Evolutionary conservation across 2,888 invertebrate species (phyloP).

Genomic region (Gari tellinella): DNA sequence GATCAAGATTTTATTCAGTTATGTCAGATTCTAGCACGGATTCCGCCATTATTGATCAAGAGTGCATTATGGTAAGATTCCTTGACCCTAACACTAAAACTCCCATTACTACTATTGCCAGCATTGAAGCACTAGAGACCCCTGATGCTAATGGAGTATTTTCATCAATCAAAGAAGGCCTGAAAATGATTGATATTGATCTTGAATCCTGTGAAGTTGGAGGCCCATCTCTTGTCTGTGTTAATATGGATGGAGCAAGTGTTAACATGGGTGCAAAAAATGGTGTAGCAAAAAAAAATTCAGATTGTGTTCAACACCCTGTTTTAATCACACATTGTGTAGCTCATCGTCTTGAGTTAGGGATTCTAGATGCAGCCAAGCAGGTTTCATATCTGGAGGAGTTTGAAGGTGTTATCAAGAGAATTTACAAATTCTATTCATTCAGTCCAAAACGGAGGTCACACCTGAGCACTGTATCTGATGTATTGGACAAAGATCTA

Average conservation of each 20-base stretch:
- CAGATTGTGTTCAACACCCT: constrained; percentile 19
- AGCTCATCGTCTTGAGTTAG: constrained; percentile 33
- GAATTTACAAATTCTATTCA: constrained; percentile 35
- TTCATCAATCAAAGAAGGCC: background rate
- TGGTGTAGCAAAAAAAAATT: constrained; percentile 33
- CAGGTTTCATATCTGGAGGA: constrained; percentile 27
- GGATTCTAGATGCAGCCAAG: constrained; percentile 37
- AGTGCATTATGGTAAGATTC: constrained; percentile 29
- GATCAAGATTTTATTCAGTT: constrained; percentile 11
- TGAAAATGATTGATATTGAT: constrained; percentile 16
- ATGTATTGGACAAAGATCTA: constrained; percentile 3
- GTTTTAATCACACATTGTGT: constrained; percentile 44
- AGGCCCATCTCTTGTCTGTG: constrained; percentile 16
- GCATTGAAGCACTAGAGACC: constrained; percentile 27
- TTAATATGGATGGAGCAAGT: constrained; percentile 37
- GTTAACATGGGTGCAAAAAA: constrained; percentile 36
- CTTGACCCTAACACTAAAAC: constrained; percentile 19
- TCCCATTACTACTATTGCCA: constrained; percentile 15
- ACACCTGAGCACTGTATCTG: constrained; percentile 3
- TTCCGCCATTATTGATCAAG: constrained; percentile 23
- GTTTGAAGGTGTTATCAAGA: constrained; percentile 37
- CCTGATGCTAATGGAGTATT: constrained; percentile 28
- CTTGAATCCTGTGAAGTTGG: constrained; percentile 2
- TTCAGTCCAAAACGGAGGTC: constrained; percentile 30
- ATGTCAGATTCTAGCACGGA: constrained; percentile 35